A percentile compares a stretch with the other conserved stretches of the same genome.
Evolutionary conservation across 2,113 vertebrate genomes (phyloP).

Genomic region (Eclectus roratus): DNA sequence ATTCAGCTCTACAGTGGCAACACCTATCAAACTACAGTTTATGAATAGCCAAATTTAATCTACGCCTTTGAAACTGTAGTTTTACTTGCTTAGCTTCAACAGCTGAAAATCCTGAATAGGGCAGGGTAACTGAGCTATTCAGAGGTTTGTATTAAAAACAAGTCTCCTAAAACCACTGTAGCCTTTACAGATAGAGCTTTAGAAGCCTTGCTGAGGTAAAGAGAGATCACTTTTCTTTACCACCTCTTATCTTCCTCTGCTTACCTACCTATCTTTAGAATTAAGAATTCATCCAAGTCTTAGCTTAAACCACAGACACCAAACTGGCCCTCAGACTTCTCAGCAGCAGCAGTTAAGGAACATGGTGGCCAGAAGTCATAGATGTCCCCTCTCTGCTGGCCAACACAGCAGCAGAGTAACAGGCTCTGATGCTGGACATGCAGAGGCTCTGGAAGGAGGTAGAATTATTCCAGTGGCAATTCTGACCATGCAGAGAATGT

Average conservation of each 20-base stretch:
- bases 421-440: accelerated
- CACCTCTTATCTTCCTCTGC: background rate
- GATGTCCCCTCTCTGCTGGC: background rate
- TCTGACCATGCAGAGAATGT: background rate
- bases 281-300: background rate
- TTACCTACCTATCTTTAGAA: background rate
- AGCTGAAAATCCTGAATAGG: background rate
- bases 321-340: background rate
- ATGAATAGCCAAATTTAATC: background rate
- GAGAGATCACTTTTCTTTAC: background rate
- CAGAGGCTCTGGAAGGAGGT: background rate
- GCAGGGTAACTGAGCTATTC: background rate
- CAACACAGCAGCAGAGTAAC: accelerated
- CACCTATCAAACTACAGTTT: background rate
- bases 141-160: background rate
- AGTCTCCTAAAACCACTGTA: background rate
- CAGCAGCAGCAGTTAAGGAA: background rate
- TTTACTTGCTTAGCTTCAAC: background rate
- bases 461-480: background rate
- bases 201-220: background rate
- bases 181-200: background rate
- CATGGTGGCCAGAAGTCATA: background rate
- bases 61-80: background rate
- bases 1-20: background rate
- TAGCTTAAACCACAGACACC: background rate